Percentiles rank a stretch among this genome's conserved stretches.
Conservation (phyloP, 2,113 vertebrate genomes). For the Mobula hypostoma region DNA sequence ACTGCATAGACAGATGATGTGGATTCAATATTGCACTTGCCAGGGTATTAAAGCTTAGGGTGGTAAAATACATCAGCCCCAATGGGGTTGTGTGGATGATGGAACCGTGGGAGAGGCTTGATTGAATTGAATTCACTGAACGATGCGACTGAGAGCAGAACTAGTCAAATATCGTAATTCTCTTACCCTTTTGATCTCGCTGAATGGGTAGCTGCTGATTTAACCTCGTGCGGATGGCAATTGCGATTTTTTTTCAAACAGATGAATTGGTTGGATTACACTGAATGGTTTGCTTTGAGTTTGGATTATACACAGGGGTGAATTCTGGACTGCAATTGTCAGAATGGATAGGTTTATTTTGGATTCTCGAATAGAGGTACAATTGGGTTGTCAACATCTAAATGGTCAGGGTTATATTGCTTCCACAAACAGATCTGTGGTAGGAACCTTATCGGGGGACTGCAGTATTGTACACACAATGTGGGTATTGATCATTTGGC, state of each 20-base stretch:
- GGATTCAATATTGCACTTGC: background rate
- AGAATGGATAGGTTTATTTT: background rate
- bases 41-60: background rate
- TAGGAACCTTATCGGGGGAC: background rate
- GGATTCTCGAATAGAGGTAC: background rate
- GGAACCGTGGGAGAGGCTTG: background rate
- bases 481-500: background rate
- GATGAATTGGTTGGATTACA: background rate
- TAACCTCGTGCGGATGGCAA: background rate
- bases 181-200: background rate
- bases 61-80: background rate
- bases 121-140: background rate
- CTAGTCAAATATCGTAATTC: background rate
- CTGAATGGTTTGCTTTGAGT: background rate
- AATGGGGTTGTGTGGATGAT: background rate
- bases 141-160: background rate
- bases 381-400: background rate
- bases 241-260: background rate
- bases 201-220: background rate
- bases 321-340: background rate
- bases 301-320: background rate
- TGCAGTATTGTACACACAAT: too few relatives aligned
- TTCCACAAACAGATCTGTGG: background rate
- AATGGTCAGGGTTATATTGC: background rate
- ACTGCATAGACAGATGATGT: background rate